These are phyloP conservation scores for Sitta carolinensis DNA, from an alignment of 2,797 vertebrate genomes.

Conservation along the genomic window DNA sequence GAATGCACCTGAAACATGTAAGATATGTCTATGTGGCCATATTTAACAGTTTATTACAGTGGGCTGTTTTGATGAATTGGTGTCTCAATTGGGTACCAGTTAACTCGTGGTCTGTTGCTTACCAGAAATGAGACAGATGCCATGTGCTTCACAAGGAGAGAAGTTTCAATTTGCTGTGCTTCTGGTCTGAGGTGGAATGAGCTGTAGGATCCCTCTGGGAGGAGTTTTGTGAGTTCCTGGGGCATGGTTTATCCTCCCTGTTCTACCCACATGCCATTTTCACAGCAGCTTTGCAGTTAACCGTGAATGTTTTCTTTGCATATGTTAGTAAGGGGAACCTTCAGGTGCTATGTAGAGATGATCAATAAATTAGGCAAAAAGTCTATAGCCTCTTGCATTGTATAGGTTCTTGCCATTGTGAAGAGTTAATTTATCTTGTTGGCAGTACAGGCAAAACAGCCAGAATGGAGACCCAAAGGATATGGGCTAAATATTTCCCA, in stretches of 20 bases:
- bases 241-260: neutral
- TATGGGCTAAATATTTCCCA: neutral
- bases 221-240: neutral
- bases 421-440: neutral
- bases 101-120: neutral
- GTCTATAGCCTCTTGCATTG: neutral
- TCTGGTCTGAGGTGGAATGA: neutral
- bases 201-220: neutral
- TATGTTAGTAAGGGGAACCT: neutral
- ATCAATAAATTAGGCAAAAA: neutral
- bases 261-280: neutral
- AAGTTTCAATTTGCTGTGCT: neutral
- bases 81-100: neutral
- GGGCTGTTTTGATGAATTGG: neutral
- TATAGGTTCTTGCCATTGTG: neutral
- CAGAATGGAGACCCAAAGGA: neutral
- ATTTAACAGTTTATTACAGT: neutral
- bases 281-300: neutral
- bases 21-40: neutral
- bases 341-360: neutral
- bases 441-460: neutral
- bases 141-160: neutral
- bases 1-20: neutral
- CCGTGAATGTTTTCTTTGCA: neutral
- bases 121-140: neutral